Evolutionary conservation across 2,797 vertebrate genomes (phyloP), one percentile per base, ranked within the genome.

Genomic region (Eurystomus glaucurus): DNA sequence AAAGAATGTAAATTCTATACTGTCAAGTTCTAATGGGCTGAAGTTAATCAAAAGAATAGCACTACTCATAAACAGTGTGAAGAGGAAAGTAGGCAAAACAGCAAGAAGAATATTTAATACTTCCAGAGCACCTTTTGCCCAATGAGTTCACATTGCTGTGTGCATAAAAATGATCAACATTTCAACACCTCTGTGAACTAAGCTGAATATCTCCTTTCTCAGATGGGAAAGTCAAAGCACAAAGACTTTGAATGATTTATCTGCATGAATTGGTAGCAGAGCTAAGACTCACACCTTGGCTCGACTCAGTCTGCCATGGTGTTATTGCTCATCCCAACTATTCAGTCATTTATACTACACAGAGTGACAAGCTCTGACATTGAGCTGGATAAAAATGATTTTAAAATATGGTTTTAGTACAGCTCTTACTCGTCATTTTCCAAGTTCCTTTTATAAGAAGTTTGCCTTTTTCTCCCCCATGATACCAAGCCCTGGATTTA

Each of bases 171-270:
- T 87, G 85, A 96, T 95, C 93, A 95, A 84, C 95, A 71, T 91
- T 90, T 96, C 83, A 97, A 95, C 87, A 91, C 65, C 71, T 90
- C 79, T 81, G 65, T 94, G 87, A 88, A 75, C 91, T 96, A 96
- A 92, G 90, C 88, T 94, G 83, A 92, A 55, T 96, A 94, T 96
- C 95, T 96, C 35, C 70, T 87, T 96, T 94, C 94, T 96, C 85
- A 93, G 90, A 92, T 78, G 72, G 79, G 58, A 58, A 95, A 97
- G 80, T 91, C 94, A 90, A 94, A 94, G 85, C 93, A 92, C 80
- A 81, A 93, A 88, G 88, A 88, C 72, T 90, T 86, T 86, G 85
- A 95, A 90, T 95, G 91, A 96, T 96, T 96, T 96, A 94, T 94
- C 89, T 94, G 95, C 91, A 81, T 97, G 93, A 94, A 78, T 79